These are phyloP conservation scores for Sesamia nonagrioides DNA, from an alignment of 1,140 invertebrate species.

Conservation along the genomic window DNA sequence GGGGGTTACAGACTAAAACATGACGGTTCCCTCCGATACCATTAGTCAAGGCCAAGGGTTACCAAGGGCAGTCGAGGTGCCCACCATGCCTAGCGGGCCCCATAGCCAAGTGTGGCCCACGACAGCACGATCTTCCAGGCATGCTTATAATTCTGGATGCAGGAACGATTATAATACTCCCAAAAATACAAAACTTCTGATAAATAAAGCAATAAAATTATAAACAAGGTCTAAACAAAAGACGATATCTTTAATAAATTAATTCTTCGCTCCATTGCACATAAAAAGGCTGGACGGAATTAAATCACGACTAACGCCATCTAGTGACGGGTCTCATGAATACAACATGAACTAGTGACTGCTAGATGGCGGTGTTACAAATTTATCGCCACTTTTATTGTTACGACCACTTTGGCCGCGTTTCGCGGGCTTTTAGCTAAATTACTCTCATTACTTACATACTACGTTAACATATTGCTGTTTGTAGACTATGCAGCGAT, in stretches of 20 bases:
- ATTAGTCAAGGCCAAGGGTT: too few relatives aligned
- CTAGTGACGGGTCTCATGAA: constrained; percentile 77
- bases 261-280: constrained; percentile 21
- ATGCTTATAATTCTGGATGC: too few relatives aligned
- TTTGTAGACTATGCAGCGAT: constrained; percentile 20
- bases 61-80: too few relatives aligned
- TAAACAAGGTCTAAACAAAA: constrained; percentile 14
- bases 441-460: constrained; percentile 78
- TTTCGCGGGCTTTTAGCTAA: constrained; percentile 81
- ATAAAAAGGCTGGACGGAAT: constrained; percentile 55
- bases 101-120: too few relatives aligned
- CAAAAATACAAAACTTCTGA: not conserved
- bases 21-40: too few relatives aligned
- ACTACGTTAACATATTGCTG: constrained; percentile 71
- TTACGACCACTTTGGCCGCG: constrained; percentile 78
- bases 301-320: constrained; percentile 80
- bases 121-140: too few relatives aligned
- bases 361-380: constrained; percentile 75
- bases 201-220: constrained; percentile 42
- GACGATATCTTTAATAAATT: not conserved
- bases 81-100: too few relatives aligned
- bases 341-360: constrained; percentile 69
- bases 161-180: too few relatives aligned
- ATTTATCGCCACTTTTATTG: constrained; percentile 78
- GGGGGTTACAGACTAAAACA: too few relatives aligned